These are phyloP conservation scores for Apis cerana DNA, from an alignment of 1,140 invertebrate genomes.

Conservation along the genomic window DNA sequence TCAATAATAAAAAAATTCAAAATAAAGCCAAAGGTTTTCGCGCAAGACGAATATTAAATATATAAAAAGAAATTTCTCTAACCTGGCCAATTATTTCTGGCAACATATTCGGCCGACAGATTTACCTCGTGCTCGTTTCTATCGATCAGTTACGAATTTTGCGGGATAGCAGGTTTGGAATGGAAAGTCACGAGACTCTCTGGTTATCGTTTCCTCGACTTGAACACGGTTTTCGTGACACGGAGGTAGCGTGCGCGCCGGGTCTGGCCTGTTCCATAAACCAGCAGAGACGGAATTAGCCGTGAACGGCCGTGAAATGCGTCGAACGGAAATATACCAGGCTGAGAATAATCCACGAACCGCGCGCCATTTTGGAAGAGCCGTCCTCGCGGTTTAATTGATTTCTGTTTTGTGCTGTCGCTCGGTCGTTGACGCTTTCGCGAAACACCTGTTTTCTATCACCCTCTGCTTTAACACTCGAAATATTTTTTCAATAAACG, in stretches of 20 bases:
- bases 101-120: neutral
- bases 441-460: neutral
- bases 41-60: neutral
- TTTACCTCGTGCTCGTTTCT: neutral
- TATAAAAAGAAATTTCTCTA: neutral
- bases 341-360: constrained; percentile 11
- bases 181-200: constrained; percentile 25
- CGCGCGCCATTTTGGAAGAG: constrained; percentile 14
- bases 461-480: neutral
- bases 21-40: too few species aligned
- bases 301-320: constrained; percentile 34
- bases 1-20: too few species aligned
- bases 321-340: constrained; percentile 21
- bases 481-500: neutral
- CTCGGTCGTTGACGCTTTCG: constrained; percentile 12
- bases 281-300: constrained; percentile 21
- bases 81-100: neutral
- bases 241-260: neutral
- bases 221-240: constrained; percentile 17
- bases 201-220: neutral
- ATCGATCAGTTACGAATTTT: constrained; percentile 19
- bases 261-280: neutral
- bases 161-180: neutral
- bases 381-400: neutral
- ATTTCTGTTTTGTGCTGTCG: constrained; percentile 1